A percentile compares a stretch with the other conserved stretches of the same genome.
These are phyloP conservation scores for Tolmerus cingulatus DNA, from an alignment of 2,888 invertebrate species.

Conservation along the genomic window DNA sequence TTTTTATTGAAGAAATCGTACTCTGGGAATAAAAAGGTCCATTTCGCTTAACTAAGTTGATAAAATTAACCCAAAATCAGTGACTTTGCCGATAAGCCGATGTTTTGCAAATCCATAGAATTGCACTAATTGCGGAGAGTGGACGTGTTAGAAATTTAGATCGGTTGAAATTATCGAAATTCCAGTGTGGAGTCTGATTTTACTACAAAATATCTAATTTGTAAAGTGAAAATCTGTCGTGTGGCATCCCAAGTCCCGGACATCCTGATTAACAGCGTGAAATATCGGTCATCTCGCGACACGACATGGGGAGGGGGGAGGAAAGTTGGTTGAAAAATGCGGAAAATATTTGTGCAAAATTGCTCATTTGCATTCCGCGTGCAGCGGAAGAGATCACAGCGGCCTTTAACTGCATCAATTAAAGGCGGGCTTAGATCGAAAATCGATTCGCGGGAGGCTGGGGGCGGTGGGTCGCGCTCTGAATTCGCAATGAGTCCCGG, in stretches of 20 bases:
- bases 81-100: background rate
- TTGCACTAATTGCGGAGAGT: background rate
- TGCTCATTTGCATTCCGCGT: conserved; percentile 6
- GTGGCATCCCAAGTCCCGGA: background rate
- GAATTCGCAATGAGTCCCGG: background rate
- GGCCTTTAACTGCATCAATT: conserved; percentile 11
- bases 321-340: background rate
- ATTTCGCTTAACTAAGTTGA: background rate
- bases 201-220: background rate
- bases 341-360: background rate
- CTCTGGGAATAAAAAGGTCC: too few species aligned
- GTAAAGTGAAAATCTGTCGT: background rate
- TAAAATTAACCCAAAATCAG: background rate
- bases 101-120: background rate
- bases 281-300: background rate
- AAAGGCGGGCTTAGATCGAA: conserved; percentile 3
- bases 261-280: background rate
- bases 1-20: too few species aligned
- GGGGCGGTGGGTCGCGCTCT: background rate
- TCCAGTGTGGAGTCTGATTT: background rate
- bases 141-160: background rate
- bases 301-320: background rate
- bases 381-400: background rate
- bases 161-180: background rate
- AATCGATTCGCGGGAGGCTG: background rate